Evolutionary conservation across 2,888 invertebrate genomes (phyloP), one percentile per base, ranked within the genome.

Genomic region (Lumbricus terrestris): DNA sequence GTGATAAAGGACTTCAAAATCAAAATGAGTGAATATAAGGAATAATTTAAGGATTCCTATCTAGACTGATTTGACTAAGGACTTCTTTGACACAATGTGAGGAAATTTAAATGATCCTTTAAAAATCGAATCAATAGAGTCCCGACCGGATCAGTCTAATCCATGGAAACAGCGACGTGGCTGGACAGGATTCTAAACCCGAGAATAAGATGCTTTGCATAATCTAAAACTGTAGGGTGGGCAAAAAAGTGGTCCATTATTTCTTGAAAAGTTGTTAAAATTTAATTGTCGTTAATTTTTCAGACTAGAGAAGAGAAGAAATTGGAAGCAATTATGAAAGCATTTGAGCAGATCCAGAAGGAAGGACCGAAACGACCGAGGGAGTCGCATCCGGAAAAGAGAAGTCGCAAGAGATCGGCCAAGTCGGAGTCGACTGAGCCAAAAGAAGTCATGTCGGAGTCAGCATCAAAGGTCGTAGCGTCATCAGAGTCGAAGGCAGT

Each of bases 271-370:
- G 8, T 85, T 34, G n/a, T 40, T 38, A 40, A 88, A 42, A 88
- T 40, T n/a, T 88, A 88, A 88, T 88, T 88, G 16, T 8, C 6
- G 11, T 40, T 69, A 1, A 33, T 89, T 82, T 37, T 89, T 82
- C 54, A 90, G 90, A 83, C 90, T 16, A 89, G 90, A 29, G 90
- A 90, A 40, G 90, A 90, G 35, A 90, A 90, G 89, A 90, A 90
- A 89, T 88, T 90, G 38, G 90, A 90, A 42, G 90, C 90, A 33
- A 90, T 90, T n/a, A 90, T 90, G 90, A 90, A 90, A 88, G 90
- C 90, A 34, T 90, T 90, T 34, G 90, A 90, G 88, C 33, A 89
- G 38, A 90, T 90, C 1, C 89, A 90, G 38, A 90, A 88, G 37
- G 85, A 85, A 35, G 85, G 85, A 35, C 85, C 85, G 16, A 85